Evolutionary conservation across 2,797 vertebrate species (phyloP).

Genomic region (Myioborus melanocephalus): DNA sequence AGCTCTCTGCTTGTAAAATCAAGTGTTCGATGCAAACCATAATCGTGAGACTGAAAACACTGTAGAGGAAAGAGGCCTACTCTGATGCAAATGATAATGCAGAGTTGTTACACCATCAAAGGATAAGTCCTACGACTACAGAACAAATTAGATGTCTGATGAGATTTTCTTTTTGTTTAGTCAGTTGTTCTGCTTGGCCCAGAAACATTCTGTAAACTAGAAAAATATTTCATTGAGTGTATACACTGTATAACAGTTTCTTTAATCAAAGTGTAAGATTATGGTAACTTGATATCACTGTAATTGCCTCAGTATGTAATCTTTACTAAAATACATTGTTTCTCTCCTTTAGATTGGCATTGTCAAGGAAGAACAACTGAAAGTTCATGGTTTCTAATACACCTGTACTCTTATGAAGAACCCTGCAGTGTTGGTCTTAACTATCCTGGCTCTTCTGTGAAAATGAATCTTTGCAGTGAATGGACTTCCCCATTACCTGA

Average conservation of each 20-base stretch:
- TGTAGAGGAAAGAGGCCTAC: not conserved
- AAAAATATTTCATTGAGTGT: not conserved
- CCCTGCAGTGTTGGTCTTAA: conserved; percentile 57
- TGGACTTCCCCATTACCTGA: conserved; percentile 74
- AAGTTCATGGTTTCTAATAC: conserved; percentile 83
- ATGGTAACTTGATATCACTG: not conserved
- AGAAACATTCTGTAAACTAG: not conserved
- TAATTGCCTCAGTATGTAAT: not conserved
- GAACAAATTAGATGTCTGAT: not conserved
- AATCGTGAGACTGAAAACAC: not conserved
- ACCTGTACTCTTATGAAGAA: conserved; percentile 51
- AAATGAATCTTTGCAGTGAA: conserved; percentile 76
- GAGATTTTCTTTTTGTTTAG: not conserved
- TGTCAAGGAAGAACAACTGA: conserved; percentile 85
- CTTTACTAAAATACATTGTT: conserved; percentile 18
- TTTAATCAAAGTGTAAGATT: not conserved
- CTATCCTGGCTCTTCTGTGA: conserved; percentile 64
- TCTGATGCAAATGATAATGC: not conserved
- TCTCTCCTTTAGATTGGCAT: conserved; percentile 80
- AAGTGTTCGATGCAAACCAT: not conserved
- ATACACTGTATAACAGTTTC: not conserved
- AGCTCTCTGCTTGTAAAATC: not conserved
- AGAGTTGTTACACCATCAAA: not conserved
- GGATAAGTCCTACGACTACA: not conserved
- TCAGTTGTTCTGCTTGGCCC: not conserved